Evolutionary conservation across 1,140 invertebrate species (phyloP), one percentile per base, ranked within the genome.

Genomic region (Rhynchophorus ferrugineus): DNA sequence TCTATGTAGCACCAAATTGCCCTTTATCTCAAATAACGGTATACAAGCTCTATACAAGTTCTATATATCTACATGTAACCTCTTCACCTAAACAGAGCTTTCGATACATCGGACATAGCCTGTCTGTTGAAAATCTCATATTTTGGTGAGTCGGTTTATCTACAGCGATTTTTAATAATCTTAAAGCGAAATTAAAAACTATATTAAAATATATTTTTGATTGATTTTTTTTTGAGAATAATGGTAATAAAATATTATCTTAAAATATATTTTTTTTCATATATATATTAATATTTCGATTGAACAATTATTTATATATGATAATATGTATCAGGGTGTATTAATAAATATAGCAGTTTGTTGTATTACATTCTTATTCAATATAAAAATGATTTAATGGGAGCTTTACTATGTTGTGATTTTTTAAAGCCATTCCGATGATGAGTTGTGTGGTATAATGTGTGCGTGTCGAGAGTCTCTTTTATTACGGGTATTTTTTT

Each of bases 1-100:
- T 36, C 19, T 53, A 55, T 49, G 24, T 51, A 51, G 44, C 43
- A 48, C 35, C 49, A 45, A 42, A 47, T 38, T 35, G 35, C 49
- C 33, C 35, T 43, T 54, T 39, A 52, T 3, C 46, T 43, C n/a
- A 24, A 22, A 20, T 54, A 42, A 54, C 38, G 44, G 20, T 22
- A 38, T 39, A 14, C 35, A 53, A 41, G 51, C 44, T 54, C 18
- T 47, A 47, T 47, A 34, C 44, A 54, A 14, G 9, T 9, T 33
- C 11, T 37, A n/a, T 47, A 47, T 54, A 43, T 47, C 22, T 47
- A 22, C 21, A 49, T 42, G 22, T 39, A 11, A 49, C 34, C 17
- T 9, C 8, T 14, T 49, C 8, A 42, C 8, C 33, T 34, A 41
- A 42, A 24, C 38, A 49, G 44, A 8, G n/a, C 33, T 29, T 21